Base-by-base conservation (phyloP, 2,797 vertebrate species). In the Buceros bicornis region DNA sequence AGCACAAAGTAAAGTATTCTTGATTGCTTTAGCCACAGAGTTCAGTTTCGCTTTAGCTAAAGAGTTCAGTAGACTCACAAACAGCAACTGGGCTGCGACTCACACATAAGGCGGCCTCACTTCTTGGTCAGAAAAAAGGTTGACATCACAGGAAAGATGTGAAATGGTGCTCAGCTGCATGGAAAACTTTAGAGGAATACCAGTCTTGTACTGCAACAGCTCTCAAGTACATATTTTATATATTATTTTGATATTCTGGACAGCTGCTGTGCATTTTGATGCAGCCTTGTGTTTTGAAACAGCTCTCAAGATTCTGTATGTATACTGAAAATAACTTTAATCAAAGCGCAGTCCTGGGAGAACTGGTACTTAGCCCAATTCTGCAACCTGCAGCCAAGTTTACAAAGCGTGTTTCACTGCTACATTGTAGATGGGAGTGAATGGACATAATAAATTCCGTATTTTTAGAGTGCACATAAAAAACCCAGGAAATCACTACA, bases 21-120 rank as follows among this genome's bases (percentile, higher is more conserved):
- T 56, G 21, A 73, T 28, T 25, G 28, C 7, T 64, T 62, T 8
- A 61, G 42, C 11, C 45, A 33, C 33, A 33, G 33, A 33, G 33
- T 33, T 33, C 33, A 33, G 33, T 33, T 33, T 33, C 6, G 33
- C 33, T 33, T 33, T 33, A 82, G 60, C 21, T 14, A 2, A 33
- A 67, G 35, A 2, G 18, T 24, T 33, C 37, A 47, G 31, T 4
- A 72, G 43, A 74, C 22, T 43, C 45, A 51, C 4, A 18, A 4
- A 62, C 4, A 67, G 40, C 22, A 78, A 21, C 18, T 43, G 35
- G 53, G 21, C 42, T 76, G 9, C 24, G 15, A 35, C 13, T 80
- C 26, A 12, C 8, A 25, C 0, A 0, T 7, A 64, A 6, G 5
- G 11, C 16, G 16, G 40, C 31, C 40, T 51, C 15, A 2, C 42